These are phyloP conservation scores for Macrotus californicus DNA, from an alignment of 2,113 vertebrate genomes.

Conservation along the genomic window DNA sequence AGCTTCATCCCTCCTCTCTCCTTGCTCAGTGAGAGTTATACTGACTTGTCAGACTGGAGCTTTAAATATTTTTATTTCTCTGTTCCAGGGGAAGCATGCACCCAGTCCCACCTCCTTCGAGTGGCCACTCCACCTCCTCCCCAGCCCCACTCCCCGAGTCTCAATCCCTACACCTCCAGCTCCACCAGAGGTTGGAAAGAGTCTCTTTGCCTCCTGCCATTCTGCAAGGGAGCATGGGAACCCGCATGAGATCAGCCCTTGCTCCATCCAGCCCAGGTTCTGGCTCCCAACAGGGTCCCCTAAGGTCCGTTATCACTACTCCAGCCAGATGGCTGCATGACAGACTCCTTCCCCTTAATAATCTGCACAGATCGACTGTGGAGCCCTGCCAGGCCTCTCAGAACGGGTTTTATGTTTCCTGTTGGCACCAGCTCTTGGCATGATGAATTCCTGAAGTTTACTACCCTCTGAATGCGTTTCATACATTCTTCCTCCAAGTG, in stretches of 20 bases:
- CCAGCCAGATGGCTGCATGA: not conserved
- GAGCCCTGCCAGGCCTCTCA: conserved; percentile 17
- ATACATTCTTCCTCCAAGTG: not conserved
- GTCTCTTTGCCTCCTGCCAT: not conserved
- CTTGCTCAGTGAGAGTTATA: not conserved
- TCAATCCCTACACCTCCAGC: not conserved
- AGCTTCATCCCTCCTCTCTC: not conserved
- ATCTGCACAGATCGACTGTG: not conserved
- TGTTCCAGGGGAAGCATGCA: not conserved
- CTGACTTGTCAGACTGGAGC: not conserved
- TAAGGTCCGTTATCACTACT: not conserved
- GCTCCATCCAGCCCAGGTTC: not conserved
- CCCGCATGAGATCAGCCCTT: rapidly evolving
- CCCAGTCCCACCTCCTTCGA: not conserved
- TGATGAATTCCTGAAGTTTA: not conserved
- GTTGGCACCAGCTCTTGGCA: not conserved
- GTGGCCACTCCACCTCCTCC: not conserved
- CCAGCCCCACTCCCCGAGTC: not conserved
- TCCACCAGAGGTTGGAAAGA: not conserved
- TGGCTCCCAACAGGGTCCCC: not conserved
- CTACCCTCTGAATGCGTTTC: not conserved
- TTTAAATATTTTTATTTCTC: not conserved
- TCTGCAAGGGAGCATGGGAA: not conserved
- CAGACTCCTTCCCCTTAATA: not conserved
- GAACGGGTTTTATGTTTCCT: not conserved